Evolutionary conservation across 2,888 invertebrate genomes (phyloP).

Genomic region (Oegoconia quadripuncta): DNA sequence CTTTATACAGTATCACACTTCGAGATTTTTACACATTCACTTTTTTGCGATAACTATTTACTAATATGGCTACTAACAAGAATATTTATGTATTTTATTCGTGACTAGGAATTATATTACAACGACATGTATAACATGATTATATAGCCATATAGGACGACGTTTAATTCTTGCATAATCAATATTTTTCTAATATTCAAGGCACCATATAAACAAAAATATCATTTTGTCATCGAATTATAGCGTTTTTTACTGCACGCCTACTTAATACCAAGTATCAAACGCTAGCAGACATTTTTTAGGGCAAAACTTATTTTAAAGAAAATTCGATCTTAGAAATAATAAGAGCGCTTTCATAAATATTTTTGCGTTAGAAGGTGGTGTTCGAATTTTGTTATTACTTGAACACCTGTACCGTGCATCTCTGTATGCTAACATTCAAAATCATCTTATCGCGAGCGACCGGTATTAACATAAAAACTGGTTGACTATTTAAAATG

Average conservation of each 20-base stretch:
- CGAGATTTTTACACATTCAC: slow-evolving; percentile 38
- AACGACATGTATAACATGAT: slow-evolving; percentile 23
- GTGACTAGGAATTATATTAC: slow-evolving; percentile 31
- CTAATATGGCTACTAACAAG: slow-evolving; percentile 45
- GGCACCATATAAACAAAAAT: too few species aligned
- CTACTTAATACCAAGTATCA: too few species aligned
- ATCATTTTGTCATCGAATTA: slow-evolving; percentile 7
- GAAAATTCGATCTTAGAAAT: too few species aligned
- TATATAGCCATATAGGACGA: slow-evolving; percentile 23
- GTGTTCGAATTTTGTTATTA: background rate
- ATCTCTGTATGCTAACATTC: background rate
- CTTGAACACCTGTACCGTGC: background rate
- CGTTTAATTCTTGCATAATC: slow-evolving; percentile 29
- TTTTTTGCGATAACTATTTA: slow-evolving; percentile 27
- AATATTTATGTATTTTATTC: slow-evolving; percentile 26
- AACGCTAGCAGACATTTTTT: too few species aligned
- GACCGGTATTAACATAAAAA: background rate
- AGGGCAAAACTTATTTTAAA: background rate
- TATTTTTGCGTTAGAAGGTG: background rate
- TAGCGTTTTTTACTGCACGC: background rate
- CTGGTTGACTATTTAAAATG: slow-evolving; percentile 18
- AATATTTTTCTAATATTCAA: slow-evolving; percentile 51
- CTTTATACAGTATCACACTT: slow-evolving; percentile 55
- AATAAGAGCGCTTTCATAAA: background rate
- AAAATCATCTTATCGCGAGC: too few species aligned